Evolutionary conservation across 2,888 invertebrate species (phyloP), one percentile per base, ranked within the genome.

Genomic region (Galerucella calmariensis): DNA sequence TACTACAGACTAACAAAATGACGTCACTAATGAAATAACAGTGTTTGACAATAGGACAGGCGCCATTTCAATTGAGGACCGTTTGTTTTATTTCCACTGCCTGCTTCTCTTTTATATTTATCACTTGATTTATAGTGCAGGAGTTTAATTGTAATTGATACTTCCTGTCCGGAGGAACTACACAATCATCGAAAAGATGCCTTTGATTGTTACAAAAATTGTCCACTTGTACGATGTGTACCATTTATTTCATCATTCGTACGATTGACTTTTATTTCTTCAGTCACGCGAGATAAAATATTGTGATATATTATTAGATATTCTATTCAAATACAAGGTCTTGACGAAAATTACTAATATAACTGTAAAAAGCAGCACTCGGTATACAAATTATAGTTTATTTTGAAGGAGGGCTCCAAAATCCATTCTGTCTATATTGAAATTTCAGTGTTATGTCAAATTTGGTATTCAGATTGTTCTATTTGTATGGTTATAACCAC

Each of bases 1-100:
- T 79, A 81, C 80, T 82, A 81, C 81, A 81, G 81, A 82, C 82
- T 69, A 78, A 75, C 74, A 70, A 62, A 76, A 76, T 83, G 84
- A 84, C 81, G 84, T 82, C 81, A 84, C 77, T 81, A 80, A 82
- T 81, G 82, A 83, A 79, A 82, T 81, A 81, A 80, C 82, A 80
- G 77, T 75, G 75, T 81, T 82, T 81, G 81, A 83, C 83, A 86
- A 84, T 84, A 85, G 84, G 85, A 83, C 82, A 85, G 87, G 87
- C 87, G 87, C 87, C 87, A 87, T 84, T 85, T 83, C 86, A 87
- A 87, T 87, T 87, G 86, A 85, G 81, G 81, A 82, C 84, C 83
- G 85, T 85, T 83, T 85, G 85, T 86, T 86, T 85, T 83, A 84
- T 86, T 85, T 85, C 85, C 83, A 85, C 82, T 82, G 85, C 84